Evolutionary conservation across 1,140 invertebrate species (phyloP).

Genomic region (Philotrypesis tridentata): DNA sequence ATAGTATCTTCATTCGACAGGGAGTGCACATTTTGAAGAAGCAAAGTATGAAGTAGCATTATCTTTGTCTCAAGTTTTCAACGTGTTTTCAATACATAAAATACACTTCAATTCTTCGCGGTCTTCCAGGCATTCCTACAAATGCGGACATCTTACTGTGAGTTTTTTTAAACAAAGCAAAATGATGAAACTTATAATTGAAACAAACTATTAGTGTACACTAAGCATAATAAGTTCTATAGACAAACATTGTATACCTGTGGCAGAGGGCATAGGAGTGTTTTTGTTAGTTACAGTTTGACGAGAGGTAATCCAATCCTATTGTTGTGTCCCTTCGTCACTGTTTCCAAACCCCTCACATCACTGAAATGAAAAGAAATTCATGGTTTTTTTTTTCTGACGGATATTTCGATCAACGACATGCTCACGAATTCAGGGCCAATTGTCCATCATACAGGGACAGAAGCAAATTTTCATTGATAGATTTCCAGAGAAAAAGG

Average conservation of each 20-base stretch:
- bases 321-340: conserved; percentile 38
- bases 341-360: conserved; percentile 41
- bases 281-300: conserved; percentile 47
- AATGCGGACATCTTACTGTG: conserved; percentile 10
- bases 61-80: conserved; percentile 49
- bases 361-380: conserved; percentile 44
- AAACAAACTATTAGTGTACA: neutral
- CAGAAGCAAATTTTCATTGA: neutral
- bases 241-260: conserved; percentile 39
- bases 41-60: conserved; percentile 55
- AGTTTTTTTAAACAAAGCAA: neutral
- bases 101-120: conserved; percentile 20
- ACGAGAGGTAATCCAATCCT: conserved; percentile 45
- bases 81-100: conserved; percentile 28
- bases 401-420: neutral
- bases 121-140: conserved; percentile 37
- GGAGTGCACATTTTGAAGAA: conserved; percentile 56
- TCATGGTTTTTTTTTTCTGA: neutral
- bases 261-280: conserved; percentile 51
- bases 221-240: neutral
- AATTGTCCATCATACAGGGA: neutral
- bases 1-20: conserved; percentile 56
- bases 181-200: neutral
- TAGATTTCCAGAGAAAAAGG: neutral
- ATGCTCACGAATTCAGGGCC: neutral